Evolutionary conservation across 2,113 vertebrate species (phyloP).

Genomic region (Cheirogaleus medius): DNA sequence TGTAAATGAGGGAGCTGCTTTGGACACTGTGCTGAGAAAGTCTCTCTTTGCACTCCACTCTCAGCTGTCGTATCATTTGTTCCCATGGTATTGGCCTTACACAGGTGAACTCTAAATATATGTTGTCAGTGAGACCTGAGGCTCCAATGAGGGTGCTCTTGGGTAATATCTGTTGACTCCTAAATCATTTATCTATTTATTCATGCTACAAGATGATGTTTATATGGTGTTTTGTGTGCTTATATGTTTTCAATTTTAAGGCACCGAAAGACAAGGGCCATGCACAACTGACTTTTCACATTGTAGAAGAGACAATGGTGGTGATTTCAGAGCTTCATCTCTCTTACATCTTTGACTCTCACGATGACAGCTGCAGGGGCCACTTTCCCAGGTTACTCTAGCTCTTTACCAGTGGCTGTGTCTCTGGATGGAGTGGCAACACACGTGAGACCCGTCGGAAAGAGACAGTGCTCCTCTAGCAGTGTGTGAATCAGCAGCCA

Average conservation of each 20-base stretch:
- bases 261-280: background rate
- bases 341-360: background rate
- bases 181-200: background rate
- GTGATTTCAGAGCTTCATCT: background rate
- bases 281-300: background rate
- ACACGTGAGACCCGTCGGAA: background rate
- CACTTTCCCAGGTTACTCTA: background rate
- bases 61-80: too few relatives aligned
- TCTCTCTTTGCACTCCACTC: too few relatives aligned
- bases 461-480: background rate
- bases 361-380: background rate
- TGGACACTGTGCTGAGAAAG: background rate
- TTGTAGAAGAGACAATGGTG: background rate
- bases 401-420: background rate
- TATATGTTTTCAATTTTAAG: background rate
- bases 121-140: background rate
- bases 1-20: background rate
- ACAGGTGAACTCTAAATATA: background rate
- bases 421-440: background rate
- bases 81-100: background rate
- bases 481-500: constrained; percentile 72
- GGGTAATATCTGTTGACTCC: background rate
- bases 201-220: background rate
- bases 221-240: background rate
- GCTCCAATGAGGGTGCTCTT: background rate